Evolutionary conservation across 2,888 invertebrate species (phyloP).

Genomic region (Malacosoma neustria): DNA sequence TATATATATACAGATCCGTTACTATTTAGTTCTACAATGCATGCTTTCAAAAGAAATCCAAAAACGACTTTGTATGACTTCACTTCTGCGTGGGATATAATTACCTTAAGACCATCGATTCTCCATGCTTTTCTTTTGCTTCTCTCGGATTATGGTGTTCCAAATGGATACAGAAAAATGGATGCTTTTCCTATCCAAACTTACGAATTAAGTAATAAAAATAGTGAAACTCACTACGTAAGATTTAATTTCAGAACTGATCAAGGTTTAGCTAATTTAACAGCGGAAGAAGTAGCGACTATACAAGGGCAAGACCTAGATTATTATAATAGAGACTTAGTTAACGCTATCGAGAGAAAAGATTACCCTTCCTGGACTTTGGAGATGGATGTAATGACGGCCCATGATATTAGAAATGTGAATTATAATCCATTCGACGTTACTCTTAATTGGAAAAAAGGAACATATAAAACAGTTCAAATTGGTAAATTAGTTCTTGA

Average conservation of each 20-base stretch:
- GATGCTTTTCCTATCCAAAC: slow-evolving; percentile 93
- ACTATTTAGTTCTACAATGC: slow-evolving; percentile 65
- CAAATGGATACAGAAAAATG: slow-evolving; percentile 91
- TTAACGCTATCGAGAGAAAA: slow-evolving; percentile 83
- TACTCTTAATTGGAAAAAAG: slow-evolving; percentile 52
- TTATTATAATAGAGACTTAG: slow-evolving; percentile 86
- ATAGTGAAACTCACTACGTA: slow-evolving; percentile 80
- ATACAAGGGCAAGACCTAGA: slow-evolving; percentile 84
- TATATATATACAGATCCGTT: slow-evolving; percentile 72
- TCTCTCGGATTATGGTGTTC: slow-evolving; percentile 89
- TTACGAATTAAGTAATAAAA: slow-evolving; percentile 86
- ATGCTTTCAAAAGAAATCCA: slow-evolving; percentile 73
- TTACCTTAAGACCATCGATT: slow-evolving; percentile 74
- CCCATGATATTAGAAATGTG: slow-evolving; percentile 38
- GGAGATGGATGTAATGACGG: slow-evolving; percentile 52
- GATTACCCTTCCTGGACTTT: slow-evolving; percentile 64
- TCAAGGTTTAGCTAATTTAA: slow-evolving; percentile 86
- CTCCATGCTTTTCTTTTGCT: slow-evolving; percentile 83
- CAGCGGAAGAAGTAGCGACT: slow-evolving; percentile 74
- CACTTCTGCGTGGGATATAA: slow-evolving; percentile 66
- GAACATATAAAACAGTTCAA: slow-evolving; percentile 56
- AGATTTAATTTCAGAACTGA: slow-evolving; percentile 93
- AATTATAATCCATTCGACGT: slow-evolving; percentile 61
- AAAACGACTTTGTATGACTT: slow-evolving; percentile 45
- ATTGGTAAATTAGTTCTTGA: slow-evolving; percentile 64